Conservation (phyloP, 2,113 vertebrate species). For the Lophius piscatorius region DNA sequence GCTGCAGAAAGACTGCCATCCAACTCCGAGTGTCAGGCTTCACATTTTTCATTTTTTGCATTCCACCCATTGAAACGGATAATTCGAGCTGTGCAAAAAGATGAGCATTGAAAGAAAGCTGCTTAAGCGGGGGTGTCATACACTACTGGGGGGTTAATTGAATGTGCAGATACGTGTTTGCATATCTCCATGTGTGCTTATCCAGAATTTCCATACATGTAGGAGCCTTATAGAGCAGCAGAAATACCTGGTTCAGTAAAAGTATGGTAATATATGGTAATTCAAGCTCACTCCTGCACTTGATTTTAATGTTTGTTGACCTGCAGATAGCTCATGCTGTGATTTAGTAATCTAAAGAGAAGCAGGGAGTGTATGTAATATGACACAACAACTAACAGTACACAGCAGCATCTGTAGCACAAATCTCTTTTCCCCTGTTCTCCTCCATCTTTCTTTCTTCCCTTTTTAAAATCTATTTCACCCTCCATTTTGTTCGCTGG, state of each 20-base stretch:
- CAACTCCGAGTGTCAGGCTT: constrained; percentile 25
- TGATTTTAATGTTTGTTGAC: constrained; percentile 48
- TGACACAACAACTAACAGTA: neutral
- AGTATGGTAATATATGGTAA: constrained; percentile 61
- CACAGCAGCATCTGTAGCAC: constrained; percentile 5
- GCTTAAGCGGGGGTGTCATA: constrained; percentile 12
- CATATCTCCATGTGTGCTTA: constrained; percentile 24
- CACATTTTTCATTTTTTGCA: too few species aligned
- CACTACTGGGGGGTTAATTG: constrained; percentile 51
- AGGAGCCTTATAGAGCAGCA: constrained; percentile 15
- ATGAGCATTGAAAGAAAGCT: constrained; percentile 26
- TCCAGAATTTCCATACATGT: constrained; percentile 43
- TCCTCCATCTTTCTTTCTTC: constrained; percentile 16
- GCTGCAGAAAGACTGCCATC: too few species aligned
- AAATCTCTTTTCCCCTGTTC: constrained; percentile 6
- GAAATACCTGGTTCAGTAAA: constrained; percentile 22
- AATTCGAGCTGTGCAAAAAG: constrained; percentile 43
- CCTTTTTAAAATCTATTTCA: too few species aligned
- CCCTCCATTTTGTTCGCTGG: too few species aligned
- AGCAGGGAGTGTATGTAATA: constrained; percentile 22
- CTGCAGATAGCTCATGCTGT: constrained; percentile 43
- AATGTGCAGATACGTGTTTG: constrained; percentile 42
- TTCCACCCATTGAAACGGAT: constrained; percentile 23
- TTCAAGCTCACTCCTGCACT: constrained; percentile 31
- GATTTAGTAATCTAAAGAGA: constrained; percentile 37